Base-by-base conservation (phyloP, 2,113 vertebrate species). In the Danionella cerebrum region DNA sequence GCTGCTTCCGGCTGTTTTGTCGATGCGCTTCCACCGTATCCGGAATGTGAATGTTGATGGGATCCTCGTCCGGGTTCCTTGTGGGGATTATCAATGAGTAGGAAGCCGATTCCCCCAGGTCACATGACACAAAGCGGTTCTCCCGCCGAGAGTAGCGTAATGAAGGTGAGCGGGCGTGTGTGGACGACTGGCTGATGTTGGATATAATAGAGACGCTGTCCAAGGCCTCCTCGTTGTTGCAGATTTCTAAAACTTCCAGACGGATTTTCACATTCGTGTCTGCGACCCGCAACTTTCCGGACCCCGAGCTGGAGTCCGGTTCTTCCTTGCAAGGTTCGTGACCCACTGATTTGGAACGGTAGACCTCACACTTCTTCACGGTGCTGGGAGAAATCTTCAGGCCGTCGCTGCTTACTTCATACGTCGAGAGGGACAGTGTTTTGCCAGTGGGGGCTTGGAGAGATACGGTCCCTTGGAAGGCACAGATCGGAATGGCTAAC, bases 131-230 rank as follows among this genome's bases (percentile, higher is more conserved):
- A 3, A 99, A 99, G 18, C 96, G 90, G 80, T 99, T 99, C 74
- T 99, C 96, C 22, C 90, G 87, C 1, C 96, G 81, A 0, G 96
- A 99, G 70, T 92, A 98, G 7, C 96, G 96, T 42, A 99, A 79
- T 0, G 96, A 98, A 0, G 96, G 96, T 0, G 96, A 99, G 16
- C 96, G 89, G 4, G 93, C 87, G 45, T 95, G 93, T 0, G 91
- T 59, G 1, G 96, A 98, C 2, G 96, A 96, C 84, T 99, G 96
- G 77, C 96, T 99, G 87, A 99, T 98, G 77, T 92, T 98, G 63
- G 95, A 98, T 65, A 99, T 79, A 75, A 99, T 99, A 2, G 96
- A 99, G 74, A 99, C 95, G 0, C 94, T 96, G 81, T 99, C 96
- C 93, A 93, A 85, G 35, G 93, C 94, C 78, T 96, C 94, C 33